These are phyloP conservation scores for Charina bottae DNA, from an alignment of 2,113 vertebrate genomes.

Conservation along the genomic window DNA sequence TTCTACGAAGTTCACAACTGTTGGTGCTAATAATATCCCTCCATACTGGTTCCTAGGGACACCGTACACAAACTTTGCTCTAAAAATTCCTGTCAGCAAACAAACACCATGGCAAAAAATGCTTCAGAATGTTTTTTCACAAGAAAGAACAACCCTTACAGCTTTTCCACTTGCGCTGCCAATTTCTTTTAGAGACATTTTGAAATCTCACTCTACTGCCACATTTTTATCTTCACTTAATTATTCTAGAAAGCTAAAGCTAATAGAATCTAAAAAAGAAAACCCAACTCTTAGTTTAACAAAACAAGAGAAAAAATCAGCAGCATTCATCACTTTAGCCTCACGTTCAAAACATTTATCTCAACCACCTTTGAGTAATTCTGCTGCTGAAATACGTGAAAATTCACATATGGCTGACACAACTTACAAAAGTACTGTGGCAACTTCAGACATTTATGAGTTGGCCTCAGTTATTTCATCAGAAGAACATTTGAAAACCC, in stretches of 20 bases:
- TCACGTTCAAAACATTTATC: constrained; percentile 20
- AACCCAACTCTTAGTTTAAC: neutral
- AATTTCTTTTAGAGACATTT: constrained; percentile 11
- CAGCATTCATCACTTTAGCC: neutral
- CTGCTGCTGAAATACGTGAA: constrained; percentile 33
- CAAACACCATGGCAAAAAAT: neutral
- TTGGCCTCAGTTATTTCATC: constrained; percentile 12
- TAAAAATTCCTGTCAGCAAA: neutral
- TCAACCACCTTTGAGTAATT: constrained; percentile 22
- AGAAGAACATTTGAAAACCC: neutral
- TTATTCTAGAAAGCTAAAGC: neutral
- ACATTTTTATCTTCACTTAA: neutral
- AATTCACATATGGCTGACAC: neutral
- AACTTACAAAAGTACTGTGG: neutral
- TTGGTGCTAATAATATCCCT: neutral
- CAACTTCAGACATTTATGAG: accelerated
- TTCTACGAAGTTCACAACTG: neutral
- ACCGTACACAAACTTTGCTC: constrained; percentile 7
- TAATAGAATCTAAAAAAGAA: constrained; percentile 15
- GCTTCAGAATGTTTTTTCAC: neutral
- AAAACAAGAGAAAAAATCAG: constrained; percentile 28
- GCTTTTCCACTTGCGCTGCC: constrained; percentile 7
- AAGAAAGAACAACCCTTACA: neutral
- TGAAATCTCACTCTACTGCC: neutral
- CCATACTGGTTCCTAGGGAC: neutral